Conservation (phyloP, 30 jellyfish, hydroid and myxozoan genomes). For the Aurelia sp. region DNA sequence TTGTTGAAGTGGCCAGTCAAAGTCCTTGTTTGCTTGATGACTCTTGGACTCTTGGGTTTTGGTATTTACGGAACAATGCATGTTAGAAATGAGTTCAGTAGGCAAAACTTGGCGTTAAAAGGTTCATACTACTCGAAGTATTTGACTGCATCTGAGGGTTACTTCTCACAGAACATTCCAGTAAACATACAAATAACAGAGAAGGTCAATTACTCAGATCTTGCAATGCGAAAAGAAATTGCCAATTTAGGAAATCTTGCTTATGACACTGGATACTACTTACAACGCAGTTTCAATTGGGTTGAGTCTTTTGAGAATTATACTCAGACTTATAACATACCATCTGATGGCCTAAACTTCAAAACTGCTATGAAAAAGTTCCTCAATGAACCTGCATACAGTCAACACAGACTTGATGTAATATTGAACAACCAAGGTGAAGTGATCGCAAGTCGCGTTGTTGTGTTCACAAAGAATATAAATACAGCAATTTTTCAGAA, state of each 20-base stretch:
- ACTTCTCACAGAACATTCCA: slow-evolving; percentile 73
- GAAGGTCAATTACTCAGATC: slow-evolving; percentile 53
- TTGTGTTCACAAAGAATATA: slow-evolving; percentile 73
- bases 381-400: neutral
- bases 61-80: slow-evolving; percentile 73
- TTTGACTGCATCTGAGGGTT: slow-evolving; percentile 29
- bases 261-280: slow-evolving; percentile 55
- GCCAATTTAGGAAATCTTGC: slow-evolving; percentile 29
- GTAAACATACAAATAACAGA: slow-evolving; percentile 53
- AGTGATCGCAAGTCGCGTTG: slow-evolving; percentile 77
- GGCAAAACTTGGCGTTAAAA: slow-evolving; percentile 54
- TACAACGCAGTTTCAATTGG: slow-evolving; percentile 54
- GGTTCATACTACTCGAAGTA: slow-evolving; percentile 63
- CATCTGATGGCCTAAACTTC: slow-evolving; percentile 29
- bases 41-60: slow-evolving; percentile 49
- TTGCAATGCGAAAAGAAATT: slow-evolving; percentile 44
- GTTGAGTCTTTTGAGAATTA: slow-evolving; percentile 24
- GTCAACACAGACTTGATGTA: slow-evolving; percentile 62
- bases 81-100: slow-evolving; percentile 64
- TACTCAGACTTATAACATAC: neutral
- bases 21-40: slow-evolving; percentile 18
- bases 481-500: slow-evolving; percentile 62
- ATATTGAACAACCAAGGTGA: slow-evolving; percentile 34
- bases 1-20: slow-evolving; percentile 48
- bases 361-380: neutral